phyloP scores from a whole-genome alignment of 2,113 vertebrate species.

The Mystacornis crossleyi region DNA sequence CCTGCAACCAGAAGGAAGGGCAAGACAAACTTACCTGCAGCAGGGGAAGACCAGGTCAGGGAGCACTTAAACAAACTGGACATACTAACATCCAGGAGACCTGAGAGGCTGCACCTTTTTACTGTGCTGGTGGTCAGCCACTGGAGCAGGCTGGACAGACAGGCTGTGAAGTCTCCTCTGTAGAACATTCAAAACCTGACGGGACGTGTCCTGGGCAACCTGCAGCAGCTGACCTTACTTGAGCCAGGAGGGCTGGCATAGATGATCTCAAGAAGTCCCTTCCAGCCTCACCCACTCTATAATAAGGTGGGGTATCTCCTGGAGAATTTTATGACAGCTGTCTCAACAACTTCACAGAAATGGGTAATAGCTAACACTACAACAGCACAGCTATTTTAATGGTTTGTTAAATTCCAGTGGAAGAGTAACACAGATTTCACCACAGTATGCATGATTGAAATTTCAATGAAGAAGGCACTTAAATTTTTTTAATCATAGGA shows the following conservation, averaged over 20 bases:
- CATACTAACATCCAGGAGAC: accelerated
- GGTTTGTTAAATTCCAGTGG: neutral
- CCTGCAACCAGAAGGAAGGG: neutral
- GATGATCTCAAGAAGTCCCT: neutral
- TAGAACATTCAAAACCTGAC: neutral
- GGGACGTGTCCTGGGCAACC: neutral
- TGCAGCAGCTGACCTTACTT: neutral
- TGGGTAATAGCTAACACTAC: neutral
- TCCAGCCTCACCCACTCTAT: neutral
- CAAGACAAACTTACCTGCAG: neutral
- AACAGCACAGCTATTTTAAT: neutral
- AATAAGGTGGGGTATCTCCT: neutral
- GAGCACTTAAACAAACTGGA: neutral
- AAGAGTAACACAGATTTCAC: neutral
- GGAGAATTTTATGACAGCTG: neutral
- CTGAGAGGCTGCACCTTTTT: neutral
- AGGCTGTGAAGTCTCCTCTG: neutral
- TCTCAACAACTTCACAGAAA: neutral
- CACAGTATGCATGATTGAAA: neutral
- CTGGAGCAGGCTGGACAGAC: neutral
- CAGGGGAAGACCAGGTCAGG: neutral
- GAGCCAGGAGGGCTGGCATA: neutral
- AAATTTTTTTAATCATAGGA: neutral
- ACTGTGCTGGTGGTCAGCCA: neutral
- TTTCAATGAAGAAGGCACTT: neutral